Evolutionary conservation across 2,113 vertebrate species (phyloP), one percentile per base, ranked within the genome.

Genomic region (Eublepharis macularius): DNA sequence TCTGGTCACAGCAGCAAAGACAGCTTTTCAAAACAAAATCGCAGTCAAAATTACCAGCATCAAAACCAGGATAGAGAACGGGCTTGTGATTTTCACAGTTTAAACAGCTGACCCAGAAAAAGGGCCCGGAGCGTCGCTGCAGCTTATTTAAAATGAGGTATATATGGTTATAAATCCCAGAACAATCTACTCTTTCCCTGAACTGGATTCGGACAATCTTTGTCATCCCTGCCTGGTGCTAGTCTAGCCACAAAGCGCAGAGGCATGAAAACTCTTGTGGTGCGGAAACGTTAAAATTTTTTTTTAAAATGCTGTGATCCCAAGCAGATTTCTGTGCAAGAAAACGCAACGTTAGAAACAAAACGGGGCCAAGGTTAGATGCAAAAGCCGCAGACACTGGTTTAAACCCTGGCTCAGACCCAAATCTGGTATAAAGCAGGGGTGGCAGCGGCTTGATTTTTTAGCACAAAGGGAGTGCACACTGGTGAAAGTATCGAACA

Each of bases 141-240:
- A 94, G 94, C 94, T 95, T 94, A 92, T 93, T 72, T 94, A 89
- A 87, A 91, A 92, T 94, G 94, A 95, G 94, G 94, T 95, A 95
- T 95, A 95, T 94, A 92, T 93, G 7, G 92, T 93, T 93, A 92
- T 76, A 14, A 92, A 86, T 93, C 92, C 89, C 45, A 1, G 63
- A 92, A 89, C 5, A 9, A 26, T 87, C 92, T 93, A 90, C 86
- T 89, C 91, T 92, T 92, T 92, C 93, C 94, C 92, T 92, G 94
- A 95, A 93, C 91, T 76, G 87, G 88, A 89, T 93, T 92, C 88
- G 87, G 94, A 92, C 87, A 87, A 94, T 89, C 90, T 87, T 94
- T 92, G 54, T 57, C 17, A 24, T 57, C 54, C 54, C 19, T 63
- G 60, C 60, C 60, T 8, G n/a, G 89, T 88, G 92, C 91, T 90